Conservation (phyloP, 2,113 vertebrate genomes). For the Corythornis cristatus region DNA sequence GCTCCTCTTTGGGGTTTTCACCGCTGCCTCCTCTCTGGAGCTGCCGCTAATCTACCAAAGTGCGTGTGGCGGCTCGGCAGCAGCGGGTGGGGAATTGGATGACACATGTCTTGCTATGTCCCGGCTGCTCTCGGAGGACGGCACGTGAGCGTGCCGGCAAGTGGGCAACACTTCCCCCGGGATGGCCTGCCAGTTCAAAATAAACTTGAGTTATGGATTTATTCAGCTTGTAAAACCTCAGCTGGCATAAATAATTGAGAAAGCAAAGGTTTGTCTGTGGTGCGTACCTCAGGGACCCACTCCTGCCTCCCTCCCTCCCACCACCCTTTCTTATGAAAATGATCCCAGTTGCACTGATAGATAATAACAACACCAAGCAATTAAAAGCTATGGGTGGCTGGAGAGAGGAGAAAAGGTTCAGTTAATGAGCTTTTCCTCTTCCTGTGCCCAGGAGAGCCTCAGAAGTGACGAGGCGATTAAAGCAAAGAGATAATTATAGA, state of each 20-base stretch:
- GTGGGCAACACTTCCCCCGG: conserved; percentile 73
- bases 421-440: conserved; percentile 95
- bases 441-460: conserved; percentile 80
- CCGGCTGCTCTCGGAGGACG: conserved; percentile 50
- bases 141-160: conserved; percentile 64
- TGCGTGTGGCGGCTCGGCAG: not conserved
- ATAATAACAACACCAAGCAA: conserved; percentile 93
- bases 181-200: conserved; percentile 70
- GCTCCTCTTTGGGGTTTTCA: not conserved
- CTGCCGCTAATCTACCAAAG: not conserved
- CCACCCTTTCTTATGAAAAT: conserved; percentile 87
- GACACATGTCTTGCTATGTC: conserved; percentile 76
- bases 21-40: not conserved
- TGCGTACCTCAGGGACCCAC: conserved; percentile 77
- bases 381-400: conserved; percentile 89
- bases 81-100: conserved; percentile 59
- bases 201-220: conserved; percentile 88
- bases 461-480: conserved; percentile 84
- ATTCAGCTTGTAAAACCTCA: conserved; percentile 86
- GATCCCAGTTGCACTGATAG: conserved; percentile 85
- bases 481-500: conserved; percentile 88
- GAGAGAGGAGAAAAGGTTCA: conserved; percentile 91
- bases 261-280: conserved; percentile 83
- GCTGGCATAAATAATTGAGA: conserved; percentile 89
- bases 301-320: conserved; percentile 71